Base-by-base conservation (phyloP, 2,113 vertebrate species). In the Indri indri region DNA sequence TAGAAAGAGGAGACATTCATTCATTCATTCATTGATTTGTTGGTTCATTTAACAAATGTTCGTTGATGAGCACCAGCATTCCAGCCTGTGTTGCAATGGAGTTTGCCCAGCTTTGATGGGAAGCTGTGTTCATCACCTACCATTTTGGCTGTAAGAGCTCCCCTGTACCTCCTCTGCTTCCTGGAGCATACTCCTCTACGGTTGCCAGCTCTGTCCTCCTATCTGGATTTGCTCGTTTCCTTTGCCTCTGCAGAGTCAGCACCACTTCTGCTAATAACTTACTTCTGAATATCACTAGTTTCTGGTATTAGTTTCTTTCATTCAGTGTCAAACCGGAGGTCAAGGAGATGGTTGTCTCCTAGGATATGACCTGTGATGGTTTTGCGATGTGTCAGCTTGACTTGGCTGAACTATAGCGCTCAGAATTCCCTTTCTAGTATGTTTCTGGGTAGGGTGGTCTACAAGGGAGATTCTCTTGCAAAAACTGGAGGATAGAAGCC, bases 301-400 rank as follows among this genome's bases (percentile, higher is more conserved):
- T 93, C 47, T 88, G 37, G 71, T 83, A 50, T 47, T 80, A 40
- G 61, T 82, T 93, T 77, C 32, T 90, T 90, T 94, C n/a, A 66
- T 32, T 92, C 47, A 81, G 17, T 54, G n/a, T 88, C 88, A 84
- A 32, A 76, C 27, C 57, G 76, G 34, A 95, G 25, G 12, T 61
- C 59, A 65, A 88, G 16, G 65, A 87, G 23, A 74, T 27, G 61
- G 50, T 63, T 91, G 74, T 80, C 45, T 83, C 40, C 22, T 79
- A 13, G 37, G 13, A 42, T 30, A 1, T 81, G 66, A 77, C n/a
- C 66, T 87, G 50, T 47, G 52, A 61, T 80, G 47, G 22, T 65
- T 96, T 82, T 59, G 25, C 57, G 42, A 65, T 88, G 8, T 88
- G 30, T 68, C 20, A 13, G 61, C 17, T 82, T 83, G 71, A 40